Evolutionary conservation across 1,140 invertebrate genomes (phyloP), one percentile per base, ranked within the genome.

Genomic region (Maconellicoccus hirsutus): DNA sequence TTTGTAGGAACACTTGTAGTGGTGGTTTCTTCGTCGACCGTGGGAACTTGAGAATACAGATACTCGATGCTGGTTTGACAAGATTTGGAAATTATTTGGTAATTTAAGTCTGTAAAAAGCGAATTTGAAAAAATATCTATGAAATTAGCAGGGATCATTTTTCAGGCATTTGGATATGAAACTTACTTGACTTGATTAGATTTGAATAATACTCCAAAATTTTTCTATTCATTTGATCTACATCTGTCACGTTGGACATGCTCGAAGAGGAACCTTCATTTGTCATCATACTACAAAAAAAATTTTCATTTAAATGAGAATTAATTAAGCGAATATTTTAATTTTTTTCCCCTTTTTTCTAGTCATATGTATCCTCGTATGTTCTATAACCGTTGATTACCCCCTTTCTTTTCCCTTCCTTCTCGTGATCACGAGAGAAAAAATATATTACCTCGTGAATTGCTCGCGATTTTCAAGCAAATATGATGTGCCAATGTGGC

Each of bases 381-480:
- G n/a, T n/a, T n/a, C n/a, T n/a, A n/a, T n/a, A n/a, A n/a, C n/a
- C n/a, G n/a, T n/a, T n/a, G n/a, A n/a, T n/a, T n/a, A n/a, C n/a
- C n/a, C n/a, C n/a, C n/a, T n/a, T n/a, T n/a, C n/a, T n/a, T n/a
- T n/a, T n/a, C n/a, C n/a, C n/a, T n/a, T n/a, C n/a, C n/a, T n/a
- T n/a, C n/a, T n/a, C n/a, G n/a, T n/a, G n/a, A n/a, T n/a, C n/a
- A n/a, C n/a, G n/a, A n/a, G n/a, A n/a, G n/a, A n/a, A n/a, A n/a
- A n/a, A n/a, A n/a, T n/a, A n/a, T n/a, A n/a, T n/a, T n/a, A 52
- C 42, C 42, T 52, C 42, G n/a, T 52, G 2, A 52, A 3, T 52
- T 52, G 42, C 42, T 52, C 42, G 42, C n/a, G n/a, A 52, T 82
- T n/a, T 88, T 88, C 0, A 82, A 89, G 83, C 2, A 87, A 88